These are phyloP conservation scores for Cephus pygmeus DNA, from an alignment of 2,888 invertebrate genomes.

Conservation along the genomic window DNA sequence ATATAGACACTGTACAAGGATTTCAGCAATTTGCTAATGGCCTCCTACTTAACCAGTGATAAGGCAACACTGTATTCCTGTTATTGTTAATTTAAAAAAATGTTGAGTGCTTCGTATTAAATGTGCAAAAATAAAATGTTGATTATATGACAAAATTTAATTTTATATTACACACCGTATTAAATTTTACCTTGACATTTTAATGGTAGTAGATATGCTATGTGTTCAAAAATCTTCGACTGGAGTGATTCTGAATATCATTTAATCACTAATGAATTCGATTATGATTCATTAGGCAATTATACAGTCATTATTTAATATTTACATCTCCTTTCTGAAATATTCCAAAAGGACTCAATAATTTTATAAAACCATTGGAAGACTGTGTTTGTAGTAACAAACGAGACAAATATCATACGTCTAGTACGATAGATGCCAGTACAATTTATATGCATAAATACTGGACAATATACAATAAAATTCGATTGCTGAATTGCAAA, in stretches of 20 bases:
- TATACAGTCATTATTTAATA: not conserved
- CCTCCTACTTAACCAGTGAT: slow-evolving; percentile 37
- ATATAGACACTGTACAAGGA: slow-evolving; percentile 50
- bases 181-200: slow-evolving; percentile 49
- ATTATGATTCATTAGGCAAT: not conserved
- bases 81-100: slow-evolving; percentile 13
- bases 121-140: slow-evolving; percentile 12
- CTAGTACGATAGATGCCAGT: not conserved
- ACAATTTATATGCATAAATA: not conserved
- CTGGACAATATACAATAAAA: not conserved
- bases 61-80: slow-evolving; percentile 23
- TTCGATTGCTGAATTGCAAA: not conserved
- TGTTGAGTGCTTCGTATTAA: not conserved
- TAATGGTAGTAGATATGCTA: slow-evolving; percentile 11
- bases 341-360: not conserved
- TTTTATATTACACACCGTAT: slow-evolving; percentile 8
- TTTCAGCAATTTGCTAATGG: slow-evolving; percentile 53
- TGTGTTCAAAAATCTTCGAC: not conserved
- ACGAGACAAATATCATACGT: not conserved
- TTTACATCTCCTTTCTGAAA: not conserved
- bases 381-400: not conserved
- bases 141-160: slow-evolving; percentile 2
- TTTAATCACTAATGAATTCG: not conserved
- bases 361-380: not conserved
- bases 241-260: not conserved